Percentiles rank a stretch among this genome's conserved stretches.
Conservation (phyloP, 2,113 vertebrate species). For the Pomatorhinus ruficollis region DNA sequence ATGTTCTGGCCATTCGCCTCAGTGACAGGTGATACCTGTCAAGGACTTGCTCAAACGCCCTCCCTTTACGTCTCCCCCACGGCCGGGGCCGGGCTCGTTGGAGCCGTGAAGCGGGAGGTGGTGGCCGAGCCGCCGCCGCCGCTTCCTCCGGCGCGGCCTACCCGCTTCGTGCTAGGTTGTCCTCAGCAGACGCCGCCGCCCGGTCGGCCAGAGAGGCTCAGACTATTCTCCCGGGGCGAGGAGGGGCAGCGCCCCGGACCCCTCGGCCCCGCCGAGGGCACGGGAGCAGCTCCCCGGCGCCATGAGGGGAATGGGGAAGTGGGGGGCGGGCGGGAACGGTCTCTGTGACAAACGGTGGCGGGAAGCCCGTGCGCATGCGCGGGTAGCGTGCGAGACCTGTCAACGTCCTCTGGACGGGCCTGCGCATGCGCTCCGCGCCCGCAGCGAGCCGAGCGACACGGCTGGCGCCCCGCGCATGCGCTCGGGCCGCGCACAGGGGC, state of each 20-base stretch:
- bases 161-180: too few relatives aligned
- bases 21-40: accelerated
- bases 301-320: accelerated
- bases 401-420: accelerated
- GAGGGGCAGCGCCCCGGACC: accelerated
- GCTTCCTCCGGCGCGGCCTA: not conserved
- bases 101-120: not conserved
- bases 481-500: not conserved
- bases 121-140: not conserved
- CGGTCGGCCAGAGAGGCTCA: not conserved
- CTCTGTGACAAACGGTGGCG: not conserved
- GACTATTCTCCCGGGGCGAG: accelerated
- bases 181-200: not conserved
- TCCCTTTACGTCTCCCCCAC: accelerated
- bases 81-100: not conserved
- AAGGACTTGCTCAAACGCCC: too few relatives aligned
- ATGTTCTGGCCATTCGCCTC: accelerated
- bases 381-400: accelerated
- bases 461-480: not conserved
- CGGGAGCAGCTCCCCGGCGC: accelerated
- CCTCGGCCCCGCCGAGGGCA: accelerated
- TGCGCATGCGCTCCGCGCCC: not conserved
- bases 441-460: too few relatives aligned
- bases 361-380: not conserved
- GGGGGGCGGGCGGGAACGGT: accelerated